A percentile compares a stretch with the other conserved stretches of the same genome.
Evolutionary conservation across 2,888 invertebrate genomes (phyloP).

Genomic region (Cartodere bifasciata): DNA sequence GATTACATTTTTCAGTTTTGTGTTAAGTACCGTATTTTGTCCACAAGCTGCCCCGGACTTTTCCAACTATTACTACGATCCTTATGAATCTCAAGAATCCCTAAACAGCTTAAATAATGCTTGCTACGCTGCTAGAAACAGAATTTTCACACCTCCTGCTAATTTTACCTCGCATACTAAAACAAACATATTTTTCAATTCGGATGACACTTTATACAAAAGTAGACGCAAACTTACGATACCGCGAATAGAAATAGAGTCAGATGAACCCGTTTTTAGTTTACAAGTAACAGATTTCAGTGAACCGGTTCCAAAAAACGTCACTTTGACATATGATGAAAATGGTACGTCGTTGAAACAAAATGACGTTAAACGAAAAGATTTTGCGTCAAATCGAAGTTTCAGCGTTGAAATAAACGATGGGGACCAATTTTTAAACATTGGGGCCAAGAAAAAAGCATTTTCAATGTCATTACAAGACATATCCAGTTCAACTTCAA

Average conservation of each 20-base stretch:
- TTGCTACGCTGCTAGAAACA: too few relatives aligned
- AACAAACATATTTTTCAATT: constrained; percentile 32
- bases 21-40: too few relatives aligned
- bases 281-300: constrained; percentile 34
- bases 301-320: constrained; percentile 31
- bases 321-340: constrained; percentile 35
- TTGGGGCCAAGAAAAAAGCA: constrained; percentile 22
- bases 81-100: constrained; percentile 28
- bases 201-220: constrained; percentile 33
- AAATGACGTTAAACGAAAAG: constrained; percentile 21
- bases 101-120: constrained; percentile 24
- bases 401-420: constrained; percentile 30
- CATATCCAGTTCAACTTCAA: constrained; percentile 34
- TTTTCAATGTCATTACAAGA: constrained; percentile 30
- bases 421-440: constrained; percentile 27
- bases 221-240: constrained; percentile 27
- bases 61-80: constrained; percentile 23
- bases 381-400: constrained; percentile 29
- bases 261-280: constrained; percentile 29
- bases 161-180: constrained; percentile 29
- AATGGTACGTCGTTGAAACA: constrained; percentile 24
- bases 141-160: constrained; percentile 30
- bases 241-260: constrained; percentile 32
- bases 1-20: too few relatives aligned
- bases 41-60: constrained; percentile 35